These are phyloP conservation scores for Montipora capitata DNA, from an alignment of 92 coral and sea anemone genomes.

Conservation along the genomic window DNA sequence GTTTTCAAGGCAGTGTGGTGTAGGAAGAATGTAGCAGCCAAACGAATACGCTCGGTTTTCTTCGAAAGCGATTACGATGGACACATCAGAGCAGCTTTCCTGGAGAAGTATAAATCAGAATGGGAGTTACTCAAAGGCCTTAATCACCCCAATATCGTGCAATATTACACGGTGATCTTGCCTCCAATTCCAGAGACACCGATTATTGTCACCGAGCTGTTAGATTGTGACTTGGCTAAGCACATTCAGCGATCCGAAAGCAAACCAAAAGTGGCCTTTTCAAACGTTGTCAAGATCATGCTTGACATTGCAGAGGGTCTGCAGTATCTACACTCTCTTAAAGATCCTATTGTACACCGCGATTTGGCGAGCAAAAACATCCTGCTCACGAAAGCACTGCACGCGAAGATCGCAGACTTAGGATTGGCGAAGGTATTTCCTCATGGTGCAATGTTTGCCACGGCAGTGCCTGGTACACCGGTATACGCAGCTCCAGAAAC, in stretches of 20 bases:
- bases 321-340: slow-evolving; percentile 69
- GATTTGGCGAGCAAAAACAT: slow-evolving; percentile 89
- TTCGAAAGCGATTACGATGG: slow-evolving; percentile 79
- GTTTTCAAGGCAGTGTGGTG: slow-evolving; percentile 85
- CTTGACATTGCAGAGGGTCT: slow-evolving; percentile 86
- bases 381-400: slow-evolving; percentile 59
- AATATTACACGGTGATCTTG: slow-evolving; percentile 82
- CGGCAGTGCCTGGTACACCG: slow-evolving; percentile 83
- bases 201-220: slow-evolving; percentile 82
- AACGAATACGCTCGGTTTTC: slow-evolving; percentile 74
- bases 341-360: slow-evolving; percentile 81
- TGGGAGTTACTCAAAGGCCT: slow-evolving; percentile 80
- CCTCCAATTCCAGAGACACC: slow-evolving; percentile 79
- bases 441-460: slow-evolving; percentile 87
- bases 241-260: slow-evolving; percentile 42
- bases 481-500: slow-evolving; percentile 94
- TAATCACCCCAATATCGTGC: slow-evolving; percentile 81
- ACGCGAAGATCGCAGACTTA: slow-evolving; percentile 90
- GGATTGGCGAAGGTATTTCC: slow-evolving; percentile 91
- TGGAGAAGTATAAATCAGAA: slow-evolving; percentile 72
- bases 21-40: slow-evolving; percentile 82
- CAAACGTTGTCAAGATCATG: slow-evolving; percentile 82
- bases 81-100: slow-evolving; percentile 55
- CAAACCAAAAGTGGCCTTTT: slow-evolving; percentile 68
- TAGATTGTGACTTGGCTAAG: slow-evolving; percentile 77